Conservation (phyloP, 2,888 invertebrate species). For the Cheilosia scutellata region DNA sequence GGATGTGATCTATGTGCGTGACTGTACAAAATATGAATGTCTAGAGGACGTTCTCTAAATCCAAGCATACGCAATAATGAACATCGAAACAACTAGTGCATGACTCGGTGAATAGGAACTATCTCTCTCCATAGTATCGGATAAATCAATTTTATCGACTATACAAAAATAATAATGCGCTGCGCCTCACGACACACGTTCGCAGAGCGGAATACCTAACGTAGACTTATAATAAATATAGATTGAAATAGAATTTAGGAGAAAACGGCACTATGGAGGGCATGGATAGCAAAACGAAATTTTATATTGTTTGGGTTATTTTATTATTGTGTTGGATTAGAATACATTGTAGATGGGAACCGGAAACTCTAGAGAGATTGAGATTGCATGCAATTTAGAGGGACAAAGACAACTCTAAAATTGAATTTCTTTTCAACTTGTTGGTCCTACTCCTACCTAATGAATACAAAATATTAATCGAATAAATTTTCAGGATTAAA, state of each 20-base stretch:
- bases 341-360: constrained; percentile 33
- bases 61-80: constrained; percentile 47
- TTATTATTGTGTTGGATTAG: constrained; percentile 38
- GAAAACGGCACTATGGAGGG: background rate
- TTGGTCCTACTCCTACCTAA: background rate
- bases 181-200: background rate
- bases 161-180: constrained; percentile 50
- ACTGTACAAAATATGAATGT: constrained; percentile 44
- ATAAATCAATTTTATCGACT: constrained; percentile 74
- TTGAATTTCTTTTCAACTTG: background rate
- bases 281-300: constrained; percentile 17
- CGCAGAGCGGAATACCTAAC: background rate
- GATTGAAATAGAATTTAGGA: constrained; percentile 17
- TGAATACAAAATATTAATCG: background rate
- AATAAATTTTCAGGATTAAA: no score
- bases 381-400: constrained; percentile 2
- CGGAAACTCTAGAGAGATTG: constrained; percentile 10
- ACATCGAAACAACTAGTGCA: constrained; percentile 29
- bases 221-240: constrained; percentile 24
- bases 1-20: constrained; percentile 53
- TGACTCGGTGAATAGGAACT: constrained; percentile 32
- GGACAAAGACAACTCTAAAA: background rate
- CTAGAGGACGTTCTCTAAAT: constrained; percentile 37
- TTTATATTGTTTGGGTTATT: constrained; percentile 48
- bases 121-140: constrained; percentile 2